These are phyloP conservation scores for Mycteria americana DNA, from an alignment of 2,797 vertebrate genomes.

Conservation along the genomic window DNA sequence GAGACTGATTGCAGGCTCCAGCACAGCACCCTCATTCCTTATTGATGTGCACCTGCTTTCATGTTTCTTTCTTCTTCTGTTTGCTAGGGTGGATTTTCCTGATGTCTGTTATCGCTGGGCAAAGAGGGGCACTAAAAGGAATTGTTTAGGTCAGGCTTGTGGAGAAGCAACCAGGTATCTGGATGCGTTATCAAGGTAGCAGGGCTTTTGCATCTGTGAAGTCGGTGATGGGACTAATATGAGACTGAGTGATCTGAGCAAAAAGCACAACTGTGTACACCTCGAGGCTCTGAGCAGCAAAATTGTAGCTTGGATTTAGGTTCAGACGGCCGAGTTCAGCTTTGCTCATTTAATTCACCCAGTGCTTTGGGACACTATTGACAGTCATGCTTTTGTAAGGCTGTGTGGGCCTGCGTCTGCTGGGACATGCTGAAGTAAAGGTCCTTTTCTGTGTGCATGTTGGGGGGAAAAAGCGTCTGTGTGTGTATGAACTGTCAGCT, in stretches of 20 bases:
- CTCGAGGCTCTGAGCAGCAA: not conserved
- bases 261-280: conserved; percentile 4
- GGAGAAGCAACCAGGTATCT: not conserved
- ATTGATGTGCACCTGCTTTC: not conserved
- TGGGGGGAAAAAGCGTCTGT: not conserved
- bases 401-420: not conserved
- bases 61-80: not conserved
- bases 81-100: not conserved
- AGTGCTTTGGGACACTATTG: not conserved
- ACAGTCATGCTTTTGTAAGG: not conserved
- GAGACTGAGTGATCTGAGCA: not conserved
- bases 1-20: not conserved
- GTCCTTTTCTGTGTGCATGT: not conserved
- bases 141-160: not conserved
- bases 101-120: not conserved
- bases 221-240: not conserved
- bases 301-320: not conserved
- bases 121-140: not conserved
- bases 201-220: not conserved
- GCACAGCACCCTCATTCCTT: not conserved
- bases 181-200: not conserved
- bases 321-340: not conserved
- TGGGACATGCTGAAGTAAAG: not conserved
- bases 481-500: not conserved
- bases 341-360: not conserved